phyloP scores from a whole-genome alignment of 2,113 vertebrate genomes.

The Genyomyrus donnyi region DNA sequence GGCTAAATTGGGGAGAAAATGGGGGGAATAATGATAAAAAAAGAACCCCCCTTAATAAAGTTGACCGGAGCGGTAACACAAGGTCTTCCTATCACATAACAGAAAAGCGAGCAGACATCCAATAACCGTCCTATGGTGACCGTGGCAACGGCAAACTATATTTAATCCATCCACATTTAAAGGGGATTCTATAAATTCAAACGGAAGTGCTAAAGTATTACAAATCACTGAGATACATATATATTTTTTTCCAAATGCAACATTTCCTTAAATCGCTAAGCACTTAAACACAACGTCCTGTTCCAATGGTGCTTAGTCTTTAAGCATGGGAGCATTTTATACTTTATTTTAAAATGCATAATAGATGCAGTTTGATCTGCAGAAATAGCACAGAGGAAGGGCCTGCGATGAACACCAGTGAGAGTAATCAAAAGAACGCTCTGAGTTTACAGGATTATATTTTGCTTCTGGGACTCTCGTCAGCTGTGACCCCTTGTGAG shows the following conservation, averaged over 20 bases:
- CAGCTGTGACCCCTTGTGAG: background rate
- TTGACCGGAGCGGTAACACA: constrained; percentile 23
- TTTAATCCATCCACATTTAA: background rate
- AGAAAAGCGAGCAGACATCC: background rate
- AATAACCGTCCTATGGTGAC: background rate
- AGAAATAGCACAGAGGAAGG: background rate
- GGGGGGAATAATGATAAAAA: constrained; percentile 3
- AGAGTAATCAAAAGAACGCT: background rate
- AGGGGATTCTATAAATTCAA: background rate
- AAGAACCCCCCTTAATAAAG: constrained; percentile 23
- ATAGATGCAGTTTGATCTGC: background rate
- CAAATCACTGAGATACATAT: background rate
- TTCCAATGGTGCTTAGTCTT: background rate
- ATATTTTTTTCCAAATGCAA: background rate
- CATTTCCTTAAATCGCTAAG: background rate
- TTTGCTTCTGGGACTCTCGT: background rate
- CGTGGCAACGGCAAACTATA: background rate
- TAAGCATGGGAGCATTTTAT: background rate
- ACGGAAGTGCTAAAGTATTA: background rate
- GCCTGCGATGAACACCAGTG: background rate
- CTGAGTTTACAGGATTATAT: constrained; percentile 18
- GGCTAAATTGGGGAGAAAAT: constrained; percentile 4
- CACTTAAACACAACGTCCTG: background rate
- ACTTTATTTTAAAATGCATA: background rate
- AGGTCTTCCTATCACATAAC: constrained; percentile 19